Evolutionary conservation across 2,888 invertebrate genomes (phyloP).

Genomic region (Hypolimnas misippus): DNA sequence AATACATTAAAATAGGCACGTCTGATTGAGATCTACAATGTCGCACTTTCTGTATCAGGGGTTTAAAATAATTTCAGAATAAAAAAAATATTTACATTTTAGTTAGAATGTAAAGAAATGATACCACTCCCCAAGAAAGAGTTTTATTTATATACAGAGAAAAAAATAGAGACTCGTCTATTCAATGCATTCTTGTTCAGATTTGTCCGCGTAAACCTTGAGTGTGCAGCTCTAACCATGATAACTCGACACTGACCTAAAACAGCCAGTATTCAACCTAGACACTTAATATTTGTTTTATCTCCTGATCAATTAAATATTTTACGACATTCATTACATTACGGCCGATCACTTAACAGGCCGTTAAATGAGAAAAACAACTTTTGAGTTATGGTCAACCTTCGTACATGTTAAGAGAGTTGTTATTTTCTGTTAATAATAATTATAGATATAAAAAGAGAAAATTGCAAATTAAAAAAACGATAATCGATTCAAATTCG

Average conservation of each 20-base stretch:
- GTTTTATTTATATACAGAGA: background rate
- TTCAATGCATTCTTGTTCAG: conserved; percentile 11
- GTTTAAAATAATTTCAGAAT: no score
- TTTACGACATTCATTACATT: conserved; percentile 8
- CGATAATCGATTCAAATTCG: no score
- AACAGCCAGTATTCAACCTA: conserved; percentile 3
- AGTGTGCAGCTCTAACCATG: conserved; percentile 10
- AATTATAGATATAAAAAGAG: no score
- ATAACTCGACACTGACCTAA: conserved; percentile 17
- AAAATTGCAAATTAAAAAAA: no score
- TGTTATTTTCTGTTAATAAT: no score
- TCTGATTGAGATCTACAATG: no score
- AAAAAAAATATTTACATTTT: no score
- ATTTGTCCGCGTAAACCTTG: conserved; percentile 15
- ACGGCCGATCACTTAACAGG: background rate
- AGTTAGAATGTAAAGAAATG: background rate
- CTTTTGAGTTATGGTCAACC: no score
- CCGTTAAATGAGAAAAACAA: no score
- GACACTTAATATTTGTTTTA: conserved; percentile 14
- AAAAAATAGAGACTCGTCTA: background rate
- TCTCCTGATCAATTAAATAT: conserved; percentile 12
- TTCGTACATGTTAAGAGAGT: no score
- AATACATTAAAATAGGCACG: no score
- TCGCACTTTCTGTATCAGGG: no score
- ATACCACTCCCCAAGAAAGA: background rate